Evolutionary conservation across 2,888 invertebrate genomes (phyloP), one percentile per base, ranked within the genome.

Genomic region (Tribolium freemani): DNA sequence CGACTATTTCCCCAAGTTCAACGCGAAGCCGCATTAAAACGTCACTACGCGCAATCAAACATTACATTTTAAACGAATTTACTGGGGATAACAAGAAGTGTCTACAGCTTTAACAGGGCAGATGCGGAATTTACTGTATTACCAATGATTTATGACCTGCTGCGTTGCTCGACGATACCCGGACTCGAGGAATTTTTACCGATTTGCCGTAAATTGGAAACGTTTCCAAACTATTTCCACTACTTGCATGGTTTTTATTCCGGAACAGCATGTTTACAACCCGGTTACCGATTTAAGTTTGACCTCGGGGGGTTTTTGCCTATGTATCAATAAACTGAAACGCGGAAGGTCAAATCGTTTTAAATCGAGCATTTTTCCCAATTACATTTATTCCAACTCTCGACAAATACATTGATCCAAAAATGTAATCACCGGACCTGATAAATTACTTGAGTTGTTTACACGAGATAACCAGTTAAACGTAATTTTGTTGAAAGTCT

Each of bases 11-110:
- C 26, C 26, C 64, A 75, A 78, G 76, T 76, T 69, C 66, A 61
- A 70, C 54, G 72, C 10, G 50, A 72, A 46, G 48, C 68, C 66
- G 74, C 76, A 75, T 76, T 77, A 77, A 73, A 69, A 60, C 75
- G 75, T 77, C 74, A 71, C 72, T 72, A 76, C 73, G 75, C 75
- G 68, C 78, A 76, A 78, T 78, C 78, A 77, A 76, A 79, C 74
- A 77, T 75, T 69, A 76, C 76, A 73, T 74, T 74, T 74, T 63
- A 58, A 67, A 71, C 71, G 66, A 71, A 73, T 73, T 73, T 73
- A 69, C 51, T 56, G 16, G 26, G 56, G 61, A 68, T 73, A 73
- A 73, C 73, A 58, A 69, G 73, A 69, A 69, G 60, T 69, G 66
- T 54, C 66, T 66, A 30, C 66, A 66, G 66, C 54, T 66, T 66